Percentiles rank a stretch among this genome's conserved stretches.
Evolutionary conservation across 2,113 vertebrate species (phyloP).

Genomic region (Equus przewalskii): DNA sequence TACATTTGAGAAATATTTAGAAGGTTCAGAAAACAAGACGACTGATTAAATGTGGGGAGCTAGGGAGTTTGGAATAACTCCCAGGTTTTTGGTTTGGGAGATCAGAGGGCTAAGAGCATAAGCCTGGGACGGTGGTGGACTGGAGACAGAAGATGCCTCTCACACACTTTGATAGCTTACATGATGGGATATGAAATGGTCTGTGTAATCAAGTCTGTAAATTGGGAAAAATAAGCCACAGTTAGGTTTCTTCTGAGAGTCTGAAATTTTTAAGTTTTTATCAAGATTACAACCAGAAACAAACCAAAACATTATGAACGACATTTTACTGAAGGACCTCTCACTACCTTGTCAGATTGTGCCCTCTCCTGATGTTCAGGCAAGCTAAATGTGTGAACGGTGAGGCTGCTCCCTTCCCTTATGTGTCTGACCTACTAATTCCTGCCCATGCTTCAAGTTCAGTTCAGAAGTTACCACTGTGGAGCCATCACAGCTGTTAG

Average conservation of each 20-base stretch:
- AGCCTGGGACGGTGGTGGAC: not conserved
- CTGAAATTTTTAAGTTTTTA: not conserved
- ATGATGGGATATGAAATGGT: not conserved
- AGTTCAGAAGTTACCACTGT: not conserved
- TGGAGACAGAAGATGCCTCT: not conserved
- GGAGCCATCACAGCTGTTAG: not conserved
- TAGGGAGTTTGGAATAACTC: not conserved
- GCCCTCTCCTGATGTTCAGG: not conserved
- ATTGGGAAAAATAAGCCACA: not conserved
- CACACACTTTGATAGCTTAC: not conserved
- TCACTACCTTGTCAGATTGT: not conserved
- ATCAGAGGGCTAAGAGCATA: not conserved
- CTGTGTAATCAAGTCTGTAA: not conserved
- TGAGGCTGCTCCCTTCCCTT: not conserved
- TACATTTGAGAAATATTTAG: slow-evolving; percentile 28
- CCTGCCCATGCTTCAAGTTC: not conserved
- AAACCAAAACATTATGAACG: not conserved
- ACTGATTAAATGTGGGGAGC: not conserved
- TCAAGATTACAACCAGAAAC: not conserved
- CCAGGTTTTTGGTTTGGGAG: not conserved
- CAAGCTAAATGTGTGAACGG: not conserved
- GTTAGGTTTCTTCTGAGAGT: not conserved
- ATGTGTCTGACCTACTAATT: not conserved
- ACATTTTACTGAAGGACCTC: not conserved
- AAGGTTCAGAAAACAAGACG: not conserved